Base-by-base conservation (phyloP, 2,797 vertebrate genomes). In the Morus bassanus region DNA sequence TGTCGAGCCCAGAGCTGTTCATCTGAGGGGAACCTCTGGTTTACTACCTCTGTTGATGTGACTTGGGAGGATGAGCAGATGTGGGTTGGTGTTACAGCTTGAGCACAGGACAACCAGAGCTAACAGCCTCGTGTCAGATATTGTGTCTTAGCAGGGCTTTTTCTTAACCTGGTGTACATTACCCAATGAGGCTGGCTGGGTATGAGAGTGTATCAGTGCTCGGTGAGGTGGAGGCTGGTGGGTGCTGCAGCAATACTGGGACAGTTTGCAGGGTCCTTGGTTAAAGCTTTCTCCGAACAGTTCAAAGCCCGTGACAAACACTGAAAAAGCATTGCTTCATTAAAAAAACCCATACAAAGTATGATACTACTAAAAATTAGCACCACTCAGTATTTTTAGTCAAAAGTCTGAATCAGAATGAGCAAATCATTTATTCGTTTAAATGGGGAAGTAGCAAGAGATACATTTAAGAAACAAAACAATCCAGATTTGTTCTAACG, bases 51-150 rank as follows among this genome's bases (percentile, higher is more conserved):
- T 30, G 18, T 23, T 30, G 65, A 14, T 18, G 25, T 11, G 35
- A 11, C n/a, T 28, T 10, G 28, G 9, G 75, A 6, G 18, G 30
- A 6, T 21, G 51, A 6, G 23, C 4, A 10, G 56, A 13, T 6
- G 23, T 10, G 53, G 35, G 12, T 7, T 19, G 67, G 19, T 13
- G 33, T 31, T 6, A 13, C 23, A 33, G 35, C 28, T 13, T 43
- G 60, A n/a, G 60, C 18, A 7, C 75, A 30, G 25, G 31, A 35
- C 25, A 11, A 6, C 15, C 21, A 7, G 33, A 24, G 21, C 50
- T 3, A 16, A 24, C 16, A 19, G 33, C 16, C 27, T 45, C 4
- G 1, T 9, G 24, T 5, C 17, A 4, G 23, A 8, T n/a, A 4
- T 0, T 6, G 37, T 5, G 59, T 27, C 37, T 53, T 17, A 12